Base-by-base conservation (phyloP, 2,113 vertebrate genomes). In the Arvicanthis niloticus region DNA sequence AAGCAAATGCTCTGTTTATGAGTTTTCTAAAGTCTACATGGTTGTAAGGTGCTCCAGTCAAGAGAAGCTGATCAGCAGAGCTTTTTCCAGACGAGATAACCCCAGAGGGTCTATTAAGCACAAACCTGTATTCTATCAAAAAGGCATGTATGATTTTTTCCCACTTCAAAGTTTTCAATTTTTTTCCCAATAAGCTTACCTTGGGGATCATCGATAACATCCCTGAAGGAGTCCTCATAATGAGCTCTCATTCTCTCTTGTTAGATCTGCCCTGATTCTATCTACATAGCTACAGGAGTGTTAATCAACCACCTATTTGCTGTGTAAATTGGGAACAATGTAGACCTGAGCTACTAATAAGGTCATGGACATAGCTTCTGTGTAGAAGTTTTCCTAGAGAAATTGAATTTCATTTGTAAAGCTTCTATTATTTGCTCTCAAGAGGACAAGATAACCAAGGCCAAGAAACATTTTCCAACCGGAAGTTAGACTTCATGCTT, bases 321-420 rank as follows among this genome's bases (percentile, higher is more conserved):
- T 92, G 78, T 85, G 70, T 78, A 88, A 93, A 92, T 70, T 51
- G 85, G 91, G 62, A 81, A 42, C 29, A 68, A 19, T 31, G 53
- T 34, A 45, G 17, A 78, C 80, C 45, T 62, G n/a, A 93, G 81
- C 58, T 92, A 78, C 68, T 42, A 88, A 42, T 37, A 80, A 92
- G 75, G 42, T 62, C 75, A 80, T 34, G 34, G 73, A 73, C 73
- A 88, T 95, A 68, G 80, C 81, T 92, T 91, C 62, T 78, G 26
- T 87, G 62, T 94, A 67, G 31, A 89, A 85, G 26, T 92, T 94
- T 96, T 91, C 76, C 42, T 80, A 88, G 92, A 34, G 65, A 96
- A 90, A 91, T 48, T 62, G n/a, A 88, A 76, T 89, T 92, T 85
- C 75, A 51, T 81, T 95, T 82, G 67, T 19, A 87, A 88, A 96